Evolutionary conservation across 2,888 invertebrate genomes (phyloP).

Genomic region (Harmothoe impar): DNA sequence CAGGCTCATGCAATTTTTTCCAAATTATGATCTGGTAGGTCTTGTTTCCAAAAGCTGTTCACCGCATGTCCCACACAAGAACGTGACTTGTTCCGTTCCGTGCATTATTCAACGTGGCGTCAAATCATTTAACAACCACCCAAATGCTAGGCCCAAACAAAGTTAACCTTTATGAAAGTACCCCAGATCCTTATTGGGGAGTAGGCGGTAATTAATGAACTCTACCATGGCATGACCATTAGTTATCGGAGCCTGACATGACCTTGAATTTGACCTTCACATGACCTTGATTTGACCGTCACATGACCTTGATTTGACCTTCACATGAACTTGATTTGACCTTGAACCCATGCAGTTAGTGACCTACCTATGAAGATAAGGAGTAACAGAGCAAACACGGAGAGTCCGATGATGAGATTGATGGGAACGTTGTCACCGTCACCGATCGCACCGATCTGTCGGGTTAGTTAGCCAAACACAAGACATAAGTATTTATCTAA

Average conservation of each 20-base stretch:
- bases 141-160: no score
- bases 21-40: no score
- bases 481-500: conserved; percentile 43
- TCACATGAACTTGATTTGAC: background rate
- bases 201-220: no score
- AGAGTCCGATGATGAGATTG: conserved; percentile 57
- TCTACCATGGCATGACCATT: no score
- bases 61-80: no score
- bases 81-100: no score
- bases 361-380: conserved; percentile 57
- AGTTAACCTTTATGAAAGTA: no score
- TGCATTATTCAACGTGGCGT: no score
- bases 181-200: no score
- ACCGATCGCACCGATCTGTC: background rate
- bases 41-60: no score
- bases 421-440: background rate
- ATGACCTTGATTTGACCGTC: background rate
- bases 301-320: background rate
- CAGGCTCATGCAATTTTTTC: no score
- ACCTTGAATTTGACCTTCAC: background rate
- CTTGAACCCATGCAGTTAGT: conserved; percentile 57
- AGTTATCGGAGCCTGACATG: background rate
- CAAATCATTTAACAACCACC: no score
- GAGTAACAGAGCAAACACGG: conserved; percentile 55
- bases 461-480: conserved; percentile 49